Evolutionary conservation across 2,888 invertebrate genomes (phyloP), one percentile per base, ranked within the genome.

Genomic region (Romanomermis culicivorax): DNA sequence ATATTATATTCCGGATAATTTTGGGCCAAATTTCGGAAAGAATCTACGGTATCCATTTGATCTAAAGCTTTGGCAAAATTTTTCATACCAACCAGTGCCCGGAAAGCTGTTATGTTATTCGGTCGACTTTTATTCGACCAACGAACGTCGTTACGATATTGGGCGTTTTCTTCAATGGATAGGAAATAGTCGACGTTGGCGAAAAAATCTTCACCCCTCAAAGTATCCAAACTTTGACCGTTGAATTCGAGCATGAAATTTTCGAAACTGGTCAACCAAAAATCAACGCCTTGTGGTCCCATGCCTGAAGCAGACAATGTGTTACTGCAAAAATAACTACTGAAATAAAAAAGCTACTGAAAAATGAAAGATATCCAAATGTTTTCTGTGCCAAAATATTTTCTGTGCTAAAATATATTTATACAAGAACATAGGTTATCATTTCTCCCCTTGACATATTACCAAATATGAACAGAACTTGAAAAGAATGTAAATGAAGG

Each of bases 51-150:
- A 27, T 61, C 64, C 17, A 61, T 61, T 55, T 67, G 67, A 43
- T 64, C 61, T 49, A 59, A 61, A 23, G 65, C 64, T 3, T 60
- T 60, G 26, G 61, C 60, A 52, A 67, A 62, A 54, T 65, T 63
- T 20, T 62, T 61, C 61, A 67, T 60, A 43, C 67, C 67, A 29
- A 67, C 60, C 17, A 65, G 56, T 55, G 67, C 65, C 25, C 64
- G 60, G 50, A 54, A 61, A 51, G 36, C 25, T 30, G 2, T 36
- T 36, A 17, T 36, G 47, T 45, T 20, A 23, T 45, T 45, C 47
- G 47, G 17, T n/a, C n/a, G n/a, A n/a, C n/a, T n/a, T n/a, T n/a
- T n/a, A 23, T 45, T 45, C 11, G 47, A 11, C 14, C n/a, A 45
- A 23, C 7, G n/a, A 45, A 45, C 23, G 23, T 45, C 47, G 7